Evolutionary conservation across 2,888 invertebrate species (phyloP), one percentile per base, ranked within the genome.

Genomic region (Ophioninae sp.): DNA sequence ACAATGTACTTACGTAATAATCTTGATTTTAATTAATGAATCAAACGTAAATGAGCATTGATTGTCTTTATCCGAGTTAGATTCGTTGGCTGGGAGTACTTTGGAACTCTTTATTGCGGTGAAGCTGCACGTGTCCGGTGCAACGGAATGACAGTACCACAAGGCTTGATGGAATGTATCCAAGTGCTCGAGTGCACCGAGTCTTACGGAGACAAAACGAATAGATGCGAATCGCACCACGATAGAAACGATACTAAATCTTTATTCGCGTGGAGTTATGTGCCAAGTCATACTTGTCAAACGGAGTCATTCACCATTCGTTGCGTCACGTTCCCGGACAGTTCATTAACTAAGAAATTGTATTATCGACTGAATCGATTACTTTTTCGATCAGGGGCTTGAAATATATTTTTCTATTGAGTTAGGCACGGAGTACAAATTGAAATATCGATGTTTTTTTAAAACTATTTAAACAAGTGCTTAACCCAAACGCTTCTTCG

Each of bases 241-340:
- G 65, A 78, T 78, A 70, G 64, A 17, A 64, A 72, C 41, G 57
- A 57, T 79, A 72, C 79, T 79, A 57, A 79, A 65, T 65, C 20
- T 72, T 65, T 57, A 57, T 79, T 65, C 64, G 44, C 59, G 57
- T 59, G 41, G 50, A 57, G 20, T 39, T 20, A 20, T 39, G 57
- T 30, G 7, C 21, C 65, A 50, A 65, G 39, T 7, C 44, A 62
- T 41, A 44, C 23, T 73, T 65, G 65, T 75, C 68, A 65, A 37
- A 59, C 67, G 7, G 44, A 44, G 50, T 56, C 20, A n/a, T 17
- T 23, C 2, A 23, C 23, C 41, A 59, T 44, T 59, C 7, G 59
- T 59, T n/a, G 23, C 21, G 41, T 61, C 67, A 76, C 68, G 67
- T 59, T 68, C 23, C 23, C 7, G 67, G 57, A 21, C 17, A 41